A percentile compares a stretch with the other conserved stretches of the same genome.
Conservation (phyloP, 2,113 vertebrate species). For the Varanus salvator region DNA sequence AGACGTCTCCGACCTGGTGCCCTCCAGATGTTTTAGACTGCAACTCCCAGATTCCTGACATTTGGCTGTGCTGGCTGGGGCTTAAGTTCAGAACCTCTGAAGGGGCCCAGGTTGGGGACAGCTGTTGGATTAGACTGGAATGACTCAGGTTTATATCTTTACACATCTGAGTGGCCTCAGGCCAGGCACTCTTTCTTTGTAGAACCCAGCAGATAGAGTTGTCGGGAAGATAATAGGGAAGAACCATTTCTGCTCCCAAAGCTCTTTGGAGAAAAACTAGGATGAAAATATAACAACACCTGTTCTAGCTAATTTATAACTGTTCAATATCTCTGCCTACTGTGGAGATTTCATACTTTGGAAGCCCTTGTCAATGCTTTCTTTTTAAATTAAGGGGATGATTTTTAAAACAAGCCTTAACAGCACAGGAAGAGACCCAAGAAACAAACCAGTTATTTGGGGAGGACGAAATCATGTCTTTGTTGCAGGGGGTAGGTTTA, state of each 20-base stretch:
- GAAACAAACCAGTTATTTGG: not conserved
- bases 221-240: not conserved
- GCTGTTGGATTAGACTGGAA: not conserved
- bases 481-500: not conserved
- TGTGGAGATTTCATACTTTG: not conserved
- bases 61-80: not conserved
- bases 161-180: not conserved
- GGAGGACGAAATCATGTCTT: not conserved
- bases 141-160: not conserved
- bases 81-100: no score
- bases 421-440: not conserved
- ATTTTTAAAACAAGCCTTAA: not conserved
- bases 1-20: no score
- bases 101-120: no score
- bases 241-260: not conserved
- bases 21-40: no score
- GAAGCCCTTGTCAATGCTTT: not conserved
- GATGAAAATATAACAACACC: not conserved
- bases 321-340: not conserved
- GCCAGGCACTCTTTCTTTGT: not conserved
- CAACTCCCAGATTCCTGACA: no score
- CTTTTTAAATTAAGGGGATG: not conserved
- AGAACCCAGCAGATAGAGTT: not conserved
- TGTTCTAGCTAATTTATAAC: not conserved
- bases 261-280: not conserved